These are phyloP conservation scores for Eira barbara DNA, from an alignment of 2,113 vertebrate species.

Conservation along the genomic window DNA sequence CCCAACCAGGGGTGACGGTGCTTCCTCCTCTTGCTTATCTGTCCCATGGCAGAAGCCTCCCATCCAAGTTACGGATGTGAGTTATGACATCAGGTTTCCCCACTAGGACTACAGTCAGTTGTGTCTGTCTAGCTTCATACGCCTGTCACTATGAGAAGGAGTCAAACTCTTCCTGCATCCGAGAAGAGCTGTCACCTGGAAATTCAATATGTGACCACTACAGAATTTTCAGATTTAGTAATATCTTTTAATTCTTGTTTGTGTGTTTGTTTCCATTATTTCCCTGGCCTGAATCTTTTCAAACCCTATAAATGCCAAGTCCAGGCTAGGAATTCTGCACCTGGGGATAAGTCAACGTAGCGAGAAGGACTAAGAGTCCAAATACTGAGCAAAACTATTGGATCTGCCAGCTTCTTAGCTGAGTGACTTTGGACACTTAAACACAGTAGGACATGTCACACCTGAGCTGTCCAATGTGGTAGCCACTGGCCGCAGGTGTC, in stretches of 20 bases:
- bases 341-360: neutral
- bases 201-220: neutral
- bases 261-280: neutral
- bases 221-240: neutral
- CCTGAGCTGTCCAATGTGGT: neutral
- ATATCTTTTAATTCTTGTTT: neutral
- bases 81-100: neutral
- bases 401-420: neutral
- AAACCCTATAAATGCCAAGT: neutral
- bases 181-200: neutral
- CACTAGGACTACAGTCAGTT: neutral
- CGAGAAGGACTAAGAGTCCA: neutral
- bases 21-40: neutral
- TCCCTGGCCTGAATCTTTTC: neutral
- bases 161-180: neutral
- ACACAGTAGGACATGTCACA: neutral
- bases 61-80: neutral
- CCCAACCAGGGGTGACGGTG: neutral
- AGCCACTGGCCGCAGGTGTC: neutral
- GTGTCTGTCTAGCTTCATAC: neutral
- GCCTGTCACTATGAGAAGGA: neutral
- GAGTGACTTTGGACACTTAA: neutral
- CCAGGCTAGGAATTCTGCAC: neutral
- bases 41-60: neutral
- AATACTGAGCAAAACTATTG: neutral